Evolutionary conservation across 2,888 invertebrate genomes (phyloP).

Genomic region (Thumatha senex): DNA sequence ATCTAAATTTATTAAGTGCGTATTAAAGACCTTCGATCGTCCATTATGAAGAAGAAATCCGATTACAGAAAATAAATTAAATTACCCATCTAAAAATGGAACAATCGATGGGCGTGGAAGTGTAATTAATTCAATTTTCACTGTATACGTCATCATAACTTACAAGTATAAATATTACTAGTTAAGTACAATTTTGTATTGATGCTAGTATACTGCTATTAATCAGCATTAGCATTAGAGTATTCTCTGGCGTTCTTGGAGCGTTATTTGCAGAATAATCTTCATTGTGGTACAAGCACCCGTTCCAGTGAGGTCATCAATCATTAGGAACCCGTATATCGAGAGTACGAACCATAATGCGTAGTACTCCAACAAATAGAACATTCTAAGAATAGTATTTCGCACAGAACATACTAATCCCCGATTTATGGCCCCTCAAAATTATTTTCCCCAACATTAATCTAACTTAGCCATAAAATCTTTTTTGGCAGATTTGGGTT

Average conservation of each 20-base stretch:
- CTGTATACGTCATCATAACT: neutral
- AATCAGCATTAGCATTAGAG: constrained; percentile 18
- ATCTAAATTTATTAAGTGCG: neutral
- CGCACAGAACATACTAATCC: constrained; percentile 35
- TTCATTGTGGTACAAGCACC: constrained; percentile 17
- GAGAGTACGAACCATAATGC: constrained; percentile 22
- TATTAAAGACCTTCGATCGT: constrained; percentile 4
- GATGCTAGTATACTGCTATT: constrained; percentile 10
- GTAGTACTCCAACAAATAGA: constrained; percentile 36
- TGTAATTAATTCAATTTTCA: constrained; percentile 3
- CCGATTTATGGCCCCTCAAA: constrained; percentile 39
- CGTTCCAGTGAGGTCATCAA: constrained; percentile 38
- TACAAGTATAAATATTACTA: neutral
- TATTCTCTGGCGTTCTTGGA: constrained; percentile 13
- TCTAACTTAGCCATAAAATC: constrained; percentile 31
- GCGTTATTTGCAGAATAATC: constrained; percentile 32
- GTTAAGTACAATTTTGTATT: neutral
- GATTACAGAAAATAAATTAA: constrained; percentile 20
- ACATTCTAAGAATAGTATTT: constrained; percentile 39
- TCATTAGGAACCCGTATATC: constrained; percentile 43
- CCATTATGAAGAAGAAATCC: constrained; percentile 17
- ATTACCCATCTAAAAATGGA: constrained; percentile 7
- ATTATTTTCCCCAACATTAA: constrained; percentile 38
- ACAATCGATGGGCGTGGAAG: neutral
- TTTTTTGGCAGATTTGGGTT: constrained; percentile 25